Percentiles rank a stretch among this genome's conserved stretches.
phyloP scores from a whole-genome alignment of 2,888 invertebrate genomes.

The Xiphydria camelus region DNA sequence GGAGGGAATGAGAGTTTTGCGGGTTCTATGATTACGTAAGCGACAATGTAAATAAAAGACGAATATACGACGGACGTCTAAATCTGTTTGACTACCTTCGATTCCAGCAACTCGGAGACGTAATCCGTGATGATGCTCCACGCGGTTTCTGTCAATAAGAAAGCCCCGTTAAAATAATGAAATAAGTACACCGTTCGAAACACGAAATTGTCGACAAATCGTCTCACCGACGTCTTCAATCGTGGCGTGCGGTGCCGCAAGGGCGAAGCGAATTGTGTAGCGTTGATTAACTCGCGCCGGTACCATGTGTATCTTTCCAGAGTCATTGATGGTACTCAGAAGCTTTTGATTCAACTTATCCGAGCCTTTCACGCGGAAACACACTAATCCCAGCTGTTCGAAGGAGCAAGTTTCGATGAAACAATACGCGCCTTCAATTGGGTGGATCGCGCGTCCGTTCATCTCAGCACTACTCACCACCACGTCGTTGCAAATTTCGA shows the following conservation, averaged over 20 bases:
- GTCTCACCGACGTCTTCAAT: constrained; percentile 77
- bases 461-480: constrained; percentile 69
- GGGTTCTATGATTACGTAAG: not conserved
- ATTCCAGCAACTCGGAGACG: constrained; percentile 79
- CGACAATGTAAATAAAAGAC: constrained; percentile 1
- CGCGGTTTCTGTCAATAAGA: constrained; percentile 81
- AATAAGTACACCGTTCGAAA: not conserved
- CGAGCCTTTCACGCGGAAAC: constrained; percentile 82
- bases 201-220: not conserved
- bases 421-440: too few relatives aligned
- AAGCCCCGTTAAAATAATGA: not conserved
- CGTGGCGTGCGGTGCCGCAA: constrained; percentile 86
- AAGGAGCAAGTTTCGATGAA: too few relatives aligned
- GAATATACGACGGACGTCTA: not conserved
- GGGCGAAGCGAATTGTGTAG: constrained; percentile 92
- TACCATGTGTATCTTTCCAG: constrained; percentile 96
- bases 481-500: constrained; percentile 91
- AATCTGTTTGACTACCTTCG: constrained; percentile 43
- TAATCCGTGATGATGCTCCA: constrained; percentile 85
- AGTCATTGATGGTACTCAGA: constrained; percentile 89
- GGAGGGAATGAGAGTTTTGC: too few relatives aligned
- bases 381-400: constrained; percentile 84
- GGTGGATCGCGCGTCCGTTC: too few relatives aligned
- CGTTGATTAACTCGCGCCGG: constrained; percentile 88
- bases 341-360: constrained; percentile 88